Base-by-base conservation (phyloP, 2,888 invertebrate species). In the Ptilodon capucinus region DNA sequence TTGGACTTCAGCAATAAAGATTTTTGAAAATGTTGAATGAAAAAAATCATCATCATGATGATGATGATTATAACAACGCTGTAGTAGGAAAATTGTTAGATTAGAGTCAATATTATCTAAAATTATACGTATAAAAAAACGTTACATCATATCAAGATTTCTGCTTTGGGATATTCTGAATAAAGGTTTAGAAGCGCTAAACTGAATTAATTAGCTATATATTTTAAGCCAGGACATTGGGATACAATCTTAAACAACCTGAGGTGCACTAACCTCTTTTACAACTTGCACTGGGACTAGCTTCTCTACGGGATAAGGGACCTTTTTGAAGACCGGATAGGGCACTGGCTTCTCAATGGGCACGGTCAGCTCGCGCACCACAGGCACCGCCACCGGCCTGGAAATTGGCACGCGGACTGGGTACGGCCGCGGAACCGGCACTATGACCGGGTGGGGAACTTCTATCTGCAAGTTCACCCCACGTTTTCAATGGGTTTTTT, bases 291-390 rank as follows among this genome's bases (percentile, higher is more conserved):
- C 93, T n/a, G 94, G 95, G 35, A 95, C 93, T 28, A 92, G 93
- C 78, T 94, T 95, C 81, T 95, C 93, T 42, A 96, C 93, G 36
- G 95, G 94, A 69, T 94, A 94, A 11, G 96, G 96, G 54, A 93
- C 91, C 55, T 91, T 92, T 79, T 94, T 94, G 70, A 94, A 93
- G 46, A 96, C 93, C 44, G 95, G 93, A 60, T 94, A 93, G 0
- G 95, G 95, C 53, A 94, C 92, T 30, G 92, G 84, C 76, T 92
- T 92, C 74, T 93, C 93, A 51, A 93, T 81, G 34, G 92, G 92
- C 57, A 93, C 91, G 64, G 82, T 91, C 42, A 93, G 77, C 78
- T 93, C 93, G 60, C 84, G 89, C 64, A 95, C 84, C 40, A 95
- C 90, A 46, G 94, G 93, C 42, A 95, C 93, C 46, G 94, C 94